Evolutionary conservation across 92 coral and sea anemone species (phyloP).

Genomic region (Palythoa heliodiscus): DNA sequence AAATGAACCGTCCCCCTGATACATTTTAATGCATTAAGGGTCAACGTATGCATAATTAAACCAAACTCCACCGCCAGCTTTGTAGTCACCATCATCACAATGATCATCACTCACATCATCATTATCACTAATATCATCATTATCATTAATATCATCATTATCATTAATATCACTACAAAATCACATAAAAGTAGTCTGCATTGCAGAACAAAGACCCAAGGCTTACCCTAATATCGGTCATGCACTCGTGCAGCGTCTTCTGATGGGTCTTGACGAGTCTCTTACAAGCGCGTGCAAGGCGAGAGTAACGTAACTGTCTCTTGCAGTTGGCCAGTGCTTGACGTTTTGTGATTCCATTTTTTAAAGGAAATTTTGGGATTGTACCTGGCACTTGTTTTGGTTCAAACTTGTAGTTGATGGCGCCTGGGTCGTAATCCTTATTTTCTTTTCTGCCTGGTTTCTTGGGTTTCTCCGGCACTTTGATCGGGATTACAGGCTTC

Average conservation of each 20-base stretch:
- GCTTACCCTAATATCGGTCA: constrained; percentile 73
- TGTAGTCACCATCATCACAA: too few species aligned
- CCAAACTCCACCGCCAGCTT: too few species aligned
- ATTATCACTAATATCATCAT: not conserved
- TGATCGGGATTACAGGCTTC: constrained; percentile 69
- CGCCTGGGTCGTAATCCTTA: constrained; percentile 72
- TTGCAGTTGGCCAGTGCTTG: constrained; percentile 63
- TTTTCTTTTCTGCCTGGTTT: constrained; percentile 67
- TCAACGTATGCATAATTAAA: too few species aligned
- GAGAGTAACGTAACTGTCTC: constrained; percentile 40
- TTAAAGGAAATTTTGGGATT: constrained; percentile 69
- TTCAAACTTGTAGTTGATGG: constrained; percentile 70
- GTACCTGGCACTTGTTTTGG: constrained; percentile 61
- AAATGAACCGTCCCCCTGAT: too few species aligned
- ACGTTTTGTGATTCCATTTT: constrained; percentile 65
- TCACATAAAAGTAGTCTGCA: not conserved
- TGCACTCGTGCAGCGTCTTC: constrained; percentile 64
- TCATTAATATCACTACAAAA: not conserved
- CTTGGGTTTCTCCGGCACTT: constrained; percentile 66
- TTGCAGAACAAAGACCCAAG: not conserved
- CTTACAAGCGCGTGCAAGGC: constrained; percentile 59
- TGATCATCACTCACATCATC: not conserved
- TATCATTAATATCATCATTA: not conserved
- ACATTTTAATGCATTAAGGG: too few species aligned
- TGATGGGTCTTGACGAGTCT: constrained; percentile 41